A percentile compares a stretch with the other conserved stretches of the same genome.
These are phyloP conservation scores for Amiota mariae DNA, from an alignment of 2,888 invertebrate genomes.

Conservation along the genomic window DNA sequence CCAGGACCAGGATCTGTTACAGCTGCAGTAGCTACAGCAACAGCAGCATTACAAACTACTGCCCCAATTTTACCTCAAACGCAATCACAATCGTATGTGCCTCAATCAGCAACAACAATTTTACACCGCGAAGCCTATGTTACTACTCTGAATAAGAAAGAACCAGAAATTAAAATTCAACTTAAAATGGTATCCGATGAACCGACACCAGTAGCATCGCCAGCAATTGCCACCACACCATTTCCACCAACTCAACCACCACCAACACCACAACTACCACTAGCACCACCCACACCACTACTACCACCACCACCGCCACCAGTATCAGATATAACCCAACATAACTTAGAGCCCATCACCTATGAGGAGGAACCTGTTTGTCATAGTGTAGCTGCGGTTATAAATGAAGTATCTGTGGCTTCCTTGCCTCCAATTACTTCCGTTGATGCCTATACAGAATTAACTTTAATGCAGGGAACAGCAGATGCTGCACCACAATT, in stretches of 20 bases:
- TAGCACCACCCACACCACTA: not conserved
- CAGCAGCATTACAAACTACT: slow-evolving; percentile 51
- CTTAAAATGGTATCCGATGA: slow-evolving; percentile 72
- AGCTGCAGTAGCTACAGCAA: slow-evolving; percentile 15
- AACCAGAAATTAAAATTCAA: slow-evolving; percentile 72
- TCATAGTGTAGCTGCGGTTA: slow-evolving; percentile 33
- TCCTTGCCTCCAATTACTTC: not conserved
- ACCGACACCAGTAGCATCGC: slow-evolving; percentile 44
- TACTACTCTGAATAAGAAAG: slow-evolving; percentile 71
- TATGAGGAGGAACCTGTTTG: not conserved
- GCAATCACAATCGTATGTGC: slow-evolving; percentile 65
- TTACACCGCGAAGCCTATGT: slow-evolving; percentile 66
- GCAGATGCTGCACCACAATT: slow-evolving; percentile 57
- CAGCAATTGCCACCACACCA: slow-evolving; percentile 22
- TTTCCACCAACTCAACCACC: not conserved
- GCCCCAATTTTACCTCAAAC: slow-evolving; percentile 49
- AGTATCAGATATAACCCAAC: not conserved
- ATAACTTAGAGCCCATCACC: slow-evolving; percentile 1
- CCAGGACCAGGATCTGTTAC: not conserved
- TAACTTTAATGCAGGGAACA: slow-evolving; percentile 22
- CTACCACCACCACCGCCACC: not conserved
- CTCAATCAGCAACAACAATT: slow-evolving; percentile 59
- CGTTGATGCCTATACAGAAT: slow-evolving; percentile 29
- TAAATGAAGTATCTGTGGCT: slow-evolving; percentile 20
- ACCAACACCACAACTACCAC: not conserved